These are phyloP conservation scores for Catharus ustulatus DNA, from an alignment of 2,797 vertebrate genomes.

Conservation along the genomic window DNA sequence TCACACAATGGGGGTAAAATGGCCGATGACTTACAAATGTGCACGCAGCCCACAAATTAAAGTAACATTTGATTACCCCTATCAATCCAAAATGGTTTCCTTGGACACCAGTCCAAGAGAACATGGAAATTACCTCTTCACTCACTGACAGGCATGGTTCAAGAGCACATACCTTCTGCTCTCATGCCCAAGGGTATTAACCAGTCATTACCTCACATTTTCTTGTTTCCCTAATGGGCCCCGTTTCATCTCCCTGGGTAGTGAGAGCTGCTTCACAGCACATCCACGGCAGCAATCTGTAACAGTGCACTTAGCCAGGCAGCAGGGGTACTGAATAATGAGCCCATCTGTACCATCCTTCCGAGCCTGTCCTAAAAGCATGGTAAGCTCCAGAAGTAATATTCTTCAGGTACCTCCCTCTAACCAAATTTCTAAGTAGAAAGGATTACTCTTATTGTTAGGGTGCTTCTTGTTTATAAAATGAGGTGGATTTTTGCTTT, in stretches of 20 bases:
- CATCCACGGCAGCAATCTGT: conserved; percentile 49
- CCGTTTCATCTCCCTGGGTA: conserved; percentile 23
- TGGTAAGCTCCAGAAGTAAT: neutral
- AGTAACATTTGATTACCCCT: conserved; percentile 28
- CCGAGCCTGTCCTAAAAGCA: conserved; percentile 30
- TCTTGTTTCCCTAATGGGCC: conserved; percentile 41
- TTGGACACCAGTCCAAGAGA: conserved; percentile 5
- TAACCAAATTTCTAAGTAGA: neutral
- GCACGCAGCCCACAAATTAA: neutral
- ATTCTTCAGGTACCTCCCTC: neutral
- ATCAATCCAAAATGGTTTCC: conserved; percentile 35
- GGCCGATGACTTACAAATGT: neutral
- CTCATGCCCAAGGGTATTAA: conserved; percentile 33
- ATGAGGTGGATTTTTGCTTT: neutral
- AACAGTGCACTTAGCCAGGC: conserved; percentile 52
- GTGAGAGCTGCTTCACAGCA: conserved; percentile 51
- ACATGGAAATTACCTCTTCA: conserved; percentile 20
- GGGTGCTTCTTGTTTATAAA: neutral
- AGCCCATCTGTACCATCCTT: conserved; percentile 5
- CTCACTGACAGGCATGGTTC: neutral
- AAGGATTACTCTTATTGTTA: neutral
- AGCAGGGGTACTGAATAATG: conserved; percentile 51
- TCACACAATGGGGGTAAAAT: neutral
- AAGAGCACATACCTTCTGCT: conserved; percentile 24
- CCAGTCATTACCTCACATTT: conserved; percentile 60